Base-by-base conservation (phyloP, 2,797 vertebrate species). In the Heliangelus exortis region DNA sequence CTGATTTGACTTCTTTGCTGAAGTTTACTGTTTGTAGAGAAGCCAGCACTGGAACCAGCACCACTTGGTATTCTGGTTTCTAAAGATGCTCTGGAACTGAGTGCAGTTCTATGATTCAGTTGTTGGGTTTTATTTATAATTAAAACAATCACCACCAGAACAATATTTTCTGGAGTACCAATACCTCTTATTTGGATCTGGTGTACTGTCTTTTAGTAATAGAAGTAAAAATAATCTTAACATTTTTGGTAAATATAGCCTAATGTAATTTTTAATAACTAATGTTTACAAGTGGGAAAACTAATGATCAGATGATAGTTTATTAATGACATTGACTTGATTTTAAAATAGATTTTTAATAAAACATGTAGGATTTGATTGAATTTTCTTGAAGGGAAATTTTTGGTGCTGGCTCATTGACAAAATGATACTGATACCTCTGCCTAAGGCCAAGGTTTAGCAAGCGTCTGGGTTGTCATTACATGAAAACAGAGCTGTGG, bases 341-440 rank as follows among this genome's bases (percentile, higher is more conserved):
- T 74, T 96, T 90, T 41, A 87, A 90, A 87, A 86, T 25, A 93
- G 20, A 82, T 71, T 95, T 73, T 95, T 73, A 91, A 84, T 65
- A 84, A 80, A 90, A 73, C 18, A 22, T 25, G 41, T 84, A 82
- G 69, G 55, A 63, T 59, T 89, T 66, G 51, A 50, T 36, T 57
- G 63, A 45, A 57, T 48, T 54, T 10, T 67, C 71, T 94, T 84
- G 79, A 87, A 87, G 19, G 28, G 89, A 66, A 79, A 54, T 51
- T 43, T 84, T 89, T 31, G 86, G 26, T 81, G 48, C 63, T 94
- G 86, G 41, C 73, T 93, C 26, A 67, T n/a, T 82, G 63, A 57
- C 63, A 90, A 87, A 95, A 68, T 36, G 1, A 61, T 82, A 22
- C n/a, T 45, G 47, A 20, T 74, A 39, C 0, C 0, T 39, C 22